phyloP scores from a whole-genome alignment of 1,140 invertebrate species.

The Anastatus disparis region DNA sequence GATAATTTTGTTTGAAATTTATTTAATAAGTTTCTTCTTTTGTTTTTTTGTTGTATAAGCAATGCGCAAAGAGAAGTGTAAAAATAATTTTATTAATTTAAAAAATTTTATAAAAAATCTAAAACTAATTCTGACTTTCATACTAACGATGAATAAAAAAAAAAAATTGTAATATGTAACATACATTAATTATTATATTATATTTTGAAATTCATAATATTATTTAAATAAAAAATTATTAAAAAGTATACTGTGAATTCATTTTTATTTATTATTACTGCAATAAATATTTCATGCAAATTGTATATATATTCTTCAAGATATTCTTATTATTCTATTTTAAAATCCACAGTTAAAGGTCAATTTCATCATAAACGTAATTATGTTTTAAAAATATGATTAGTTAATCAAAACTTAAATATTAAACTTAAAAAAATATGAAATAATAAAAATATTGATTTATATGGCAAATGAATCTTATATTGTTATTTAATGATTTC shows the following conservation, averaged over 20 bases:
- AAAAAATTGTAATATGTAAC: not conserved
- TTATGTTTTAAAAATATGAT: too few relatives aligned
- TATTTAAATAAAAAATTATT: not conserved
- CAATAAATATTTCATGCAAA: too few relatives aligned
- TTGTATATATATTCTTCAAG: too few relatives aligned
- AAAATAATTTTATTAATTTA: not conserved
- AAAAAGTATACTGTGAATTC: not conserved
- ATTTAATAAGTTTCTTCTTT: constrained; percentile 5
- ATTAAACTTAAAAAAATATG: too few relatives aligned
- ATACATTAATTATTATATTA: constrained; percentile 6
- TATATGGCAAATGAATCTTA: too few relatives aligned
- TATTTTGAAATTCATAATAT: constrained; percentile 1
- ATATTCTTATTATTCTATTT: too few relatives aligned
- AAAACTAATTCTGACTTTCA: not conserved
- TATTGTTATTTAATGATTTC: too few relatives aligned
- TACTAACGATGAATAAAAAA: constrained; percentile 11
- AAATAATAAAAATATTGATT: too few relatives aligned
- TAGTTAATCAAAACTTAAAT: too few relatives aligned
- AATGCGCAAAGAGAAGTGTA: not conserved
- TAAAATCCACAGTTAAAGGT: too few relatives aligned
- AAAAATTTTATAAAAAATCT: not conserved
- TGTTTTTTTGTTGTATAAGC: not conserved
- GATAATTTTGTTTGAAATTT: constrained; percentile 25
- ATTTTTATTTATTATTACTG: not conserved
- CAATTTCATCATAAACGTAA: too few relatives aligned